Percentiles rank a stretch among this genome's conserved stretches.
Conservation (phyloP, 2,888 invertebrate genomes). For the Tortrix viridana region DNA sequence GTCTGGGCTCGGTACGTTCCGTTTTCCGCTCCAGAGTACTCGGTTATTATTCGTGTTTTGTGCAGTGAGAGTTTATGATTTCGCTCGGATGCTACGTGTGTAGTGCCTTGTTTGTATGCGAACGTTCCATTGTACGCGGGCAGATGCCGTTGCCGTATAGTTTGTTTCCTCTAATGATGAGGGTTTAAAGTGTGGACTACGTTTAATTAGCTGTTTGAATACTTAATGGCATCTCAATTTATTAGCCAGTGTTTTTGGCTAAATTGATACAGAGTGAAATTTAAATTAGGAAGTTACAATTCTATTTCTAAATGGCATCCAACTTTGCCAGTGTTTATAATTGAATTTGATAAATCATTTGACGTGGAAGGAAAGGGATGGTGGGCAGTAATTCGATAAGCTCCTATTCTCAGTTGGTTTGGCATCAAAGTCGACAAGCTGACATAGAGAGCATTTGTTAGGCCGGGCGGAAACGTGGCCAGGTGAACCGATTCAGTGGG, state of each 20-base stretch:
- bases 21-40: constrained; percentile 36
- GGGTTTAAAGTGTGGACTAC: constrained; percentile 17
- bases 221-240: background rate
- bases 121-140: constrained; percentile 39
- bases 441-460: constrained; percentile 37
- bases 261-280: background rate
- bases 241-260: too few species aligned
- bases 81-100: constrained; percentile 41
- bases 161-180: constrained; percentile 35
- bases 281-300: constrained; percentile 7
- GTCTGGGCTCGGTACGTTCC: constrained; percentile 39
- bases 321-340: constrained; percentile 1
- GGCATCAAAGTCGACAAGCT: constrained; percentile 41
- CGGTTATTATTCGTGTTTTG: constrained; percentile 39
- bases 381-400: constrained; percentile 26
- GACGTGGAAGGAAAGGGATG: constrained; percentile 15
- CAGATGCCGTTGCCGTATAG: constrained; percentile 24
- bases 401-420: constrained; percentile 38
- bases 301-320: constrained; percentile 1
- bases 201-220: constrained; percentile 2
- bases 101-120: constrained; percentile 39
- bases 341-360: constrained; percentile 13
- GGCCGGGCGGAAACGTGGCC: constrained; percentile 36
- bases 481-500: constrained; percentile 21
- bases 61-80: constrained; percentile 40